Evolutionary conservation across 2,797 vertebrate genomes (phyloP), one percentile per base, ranked within the genome.

Genomic region (Sebastolobus alascanus): DNA sequence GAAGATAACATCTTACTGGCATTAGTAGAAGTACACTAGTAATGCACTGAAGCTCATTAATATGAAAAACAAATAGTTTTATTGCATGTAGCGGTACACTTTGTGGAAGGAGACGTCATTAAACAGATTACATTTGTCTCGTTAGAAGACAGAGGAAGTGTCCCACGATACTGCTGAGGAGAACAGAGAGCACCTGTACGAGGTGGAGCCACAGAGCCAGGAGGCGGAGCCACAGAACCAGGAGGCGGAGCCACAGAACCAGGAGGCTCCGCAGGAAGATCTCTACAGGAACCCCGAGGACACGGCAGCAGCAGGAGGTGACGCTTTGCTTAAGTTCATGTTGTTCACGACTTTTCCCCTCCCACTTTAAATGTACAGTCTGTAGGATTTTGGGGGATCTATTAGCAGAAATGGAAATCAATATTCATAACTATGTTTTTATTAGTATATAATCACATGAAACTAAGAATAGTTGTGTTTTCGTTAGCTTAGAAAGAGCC

Each of bases 241-340:
- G 81, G 71, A 89, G 1, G 0, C 89, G 0, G 85, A 91, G 43
- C 89, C 20, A 4, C 37, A 38, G 9, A 12, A 25, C 10, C 54
- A 96, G 0, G 96, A 96, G 43, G 52, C n/a, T 8, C n/a, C n/a
- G 52, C 52, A 58, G 55, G 55, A 61, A 18, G 93, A 95, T 0
- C 94, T 97, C 5, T 98, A 98, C 58, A 95, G 96, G 81, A 93
- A 82, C 54, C 80, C 96, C 0, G 94, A 90, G 4, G 93, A 93
- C 33, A 93, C 96, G 18, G 90, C 86, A 80, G 91, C 86, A 80
- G 86, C 93, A 87, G 92, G 89, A 94, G 97, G 97, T 96, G 77
- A 66, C 2, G 3, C 20, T 50, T 52, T 52, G n/a, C 50, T n/a
- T 20, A 7, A 3, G 13, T 31, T 5, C 18, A 16, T 0, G 46